Base-by-base conservation (phyloP, 1,140 invertebrate species). In the Hesperophylax magnus region DNA sequence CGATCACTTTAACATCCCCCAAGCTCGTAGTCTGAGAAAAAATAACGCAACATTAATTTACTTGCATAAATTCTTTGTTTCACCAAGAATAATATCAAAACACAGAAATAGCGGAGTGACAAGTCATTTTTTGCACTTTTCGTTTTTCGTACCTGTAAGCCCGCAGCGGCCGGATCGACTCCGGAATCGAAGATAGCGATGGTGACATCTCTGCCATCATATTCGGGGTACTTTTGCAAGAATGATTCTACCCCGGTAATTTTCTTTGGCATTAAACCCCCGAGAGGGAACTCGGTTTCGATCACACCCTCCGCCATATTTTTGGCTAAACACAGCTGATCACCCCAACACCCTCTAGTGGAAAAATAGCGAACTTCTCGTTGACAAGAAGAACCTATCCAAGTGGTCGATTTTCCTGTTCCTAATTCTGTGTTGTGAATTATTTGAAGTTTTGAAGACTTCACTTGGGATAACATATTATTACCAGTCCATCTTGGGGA, bases 171-270 rank as follows among this genome's bases (percentile, higher is more conserved):
- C 53, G 98, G 98, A 92, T 99, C 98, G 78, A 99, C 95, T 18
- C 98, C 98, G 39, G 98, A 98, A 91, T 99, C 98, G 81, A 99
- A 94, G 86, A 99, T 97, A 56, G 98, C 98, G 86, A 99, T 98
- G 83, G 96, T 90, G 47, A 96, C 94, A 86, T 94, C 96, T 86
- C 96, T 92, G 9, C 98, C 98, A 93, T 99, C 98, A 89, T 96
- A 98, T 80, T 94, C 91, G 0, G 98, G 97, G 92, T 98, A 95
- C 91, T 98, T 98, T 83, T 92, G 93, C 24, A 99, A 86, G 90
- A 99, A 99, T 77, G 93, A 93, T 34, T 93, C 91, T 24, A 98
- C 96, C 75, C 96, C 96, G 69, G 98, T 99, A 91, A 99, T 98
- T 90, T 96, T 96, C 91, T 99, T 99, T n/a, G 97, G 97, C 85